phyloP scores from a whole-genome alignment of 2,888 invertebrate genomes.

The Aromia moschata region DNA sequence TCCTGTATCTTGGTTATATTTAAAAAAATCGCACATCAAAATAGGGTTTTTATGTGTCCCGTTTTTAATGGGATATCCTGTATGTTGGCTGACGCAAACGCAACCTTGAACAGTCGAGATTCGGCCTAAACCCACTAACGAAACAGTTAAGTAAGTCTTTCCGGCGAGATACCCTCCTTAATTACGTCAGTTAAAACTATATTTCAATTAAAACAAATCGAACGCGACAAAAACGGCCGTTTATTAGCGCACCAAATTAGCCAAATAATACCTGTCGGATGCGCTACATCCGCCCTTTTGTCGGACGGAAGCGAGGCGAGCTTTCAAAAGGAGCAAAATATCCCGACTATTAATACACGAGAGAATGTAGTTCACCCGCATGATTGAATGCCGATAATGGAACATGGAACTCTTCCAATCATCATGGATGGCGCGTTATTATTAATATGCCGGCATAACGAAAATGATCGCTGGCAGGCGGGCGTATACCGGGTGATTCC shows the following conservation, averaged over 20 bases:
- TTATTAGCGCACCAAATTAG: conserved; percentile 6
- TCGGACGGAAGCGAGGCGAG: conserved; percentile 1
- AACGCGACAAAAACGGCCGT: background rate
- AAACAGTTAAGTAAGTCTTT: no score
- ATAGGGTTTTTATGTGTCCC: no score
- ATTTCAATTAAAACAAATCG: no score
- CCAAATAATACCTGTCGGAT: conserved; percentile 21
- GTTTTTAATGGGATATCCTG: no score
- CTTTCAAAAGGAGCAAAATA: conserved; percentile 14
- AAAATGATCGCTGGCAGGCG: conserved; percentile 9
- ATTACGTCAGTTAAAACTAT: no score
- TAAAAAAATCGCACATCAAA: no score
- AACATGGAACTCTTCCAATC: conserved; percentile 26
- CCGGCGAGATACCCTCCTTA: no score
- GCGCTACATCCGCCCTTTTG: conserved; percentile 15
- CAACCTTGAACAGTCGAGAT: no score
- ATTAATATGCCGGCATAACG: conserved; percentile 7
- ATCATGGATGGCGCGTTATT: background rate
- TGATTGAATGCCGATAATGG: conserved; percentile 37
- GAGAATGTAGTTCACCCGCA: conserved; percentile 34
- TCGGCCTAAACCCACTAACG: no score
- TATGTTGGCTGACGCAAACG: no score
- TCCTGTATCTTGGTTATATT: no score
- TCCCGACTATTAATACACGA: background rate
- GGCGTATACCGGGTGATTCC: conserved; percentile 2